Percentiles rank a stretch among this genome's conserved stretches.
phyloP scores from a whole-genome alignment of 2,797 vertebrate species.

The Hypotaenidia okinawae region DNA sequence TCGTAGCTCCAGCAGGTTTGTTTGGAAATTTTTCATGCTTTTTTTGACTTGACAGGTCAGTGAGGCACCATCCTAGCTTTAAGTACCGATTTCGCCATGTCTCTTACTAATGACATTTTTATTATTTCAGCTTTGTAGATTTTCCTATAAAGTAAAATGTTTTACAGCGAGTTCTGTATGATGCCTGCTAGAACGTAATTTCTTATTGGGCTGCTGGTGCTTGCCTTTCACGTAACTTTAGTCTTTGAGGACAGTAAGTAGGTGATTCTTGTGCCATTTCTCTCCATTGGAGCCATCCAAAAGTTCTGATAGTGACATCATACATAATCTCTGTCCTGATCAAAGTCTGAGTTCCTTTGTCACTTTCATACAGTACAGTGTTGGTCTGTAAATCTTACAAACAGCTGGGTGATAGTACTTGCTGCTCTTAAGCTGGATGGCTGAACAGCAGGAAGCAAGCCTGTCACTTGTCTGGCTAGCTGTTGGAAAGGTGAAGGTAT shows the following conservation, averaged over 20 bases:
- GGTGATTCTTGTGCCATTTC: background rate
- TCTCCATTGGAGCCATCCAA: background rate
- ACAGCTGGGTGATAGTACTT: background rate
- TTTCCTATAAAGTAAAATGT: background rate
- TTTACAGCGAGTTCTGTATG: background rate
- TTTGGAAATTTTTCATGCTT: constrained; percentile 23
- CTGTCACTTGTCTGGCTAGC: background rate
- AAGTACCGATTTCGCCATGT: background rate
- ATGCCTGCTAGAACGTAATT: background rate
- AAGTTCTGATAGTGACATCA: background rate
- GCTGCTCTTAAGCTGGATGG: background rate
- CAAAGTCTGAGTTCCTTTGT: background rate
- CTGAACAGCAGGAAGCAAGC: background rate
- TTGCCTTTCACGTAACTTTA: background rate
- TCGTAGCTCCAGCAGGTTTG: constrained; percentile 86
- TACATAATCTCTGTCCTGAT: background rate
- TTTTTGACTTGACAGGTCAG: background rate
- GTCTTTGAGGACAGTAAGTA: background rate
- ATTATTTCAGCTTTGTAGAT: background rate
- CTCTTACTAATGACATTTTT: background rate
- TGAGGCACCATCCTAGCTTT: background rate
- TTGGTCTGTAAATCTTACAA: background rate
- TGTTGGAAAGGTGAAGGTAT: background rate
- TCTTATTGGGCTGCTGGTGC: background rate
- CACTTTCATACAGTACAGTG: background rate